These are phyloP conservation scores for Nezara viridula DNA, from an alignment of 2,888 invertebrate genomes.

Conservation along the genomic window DNA sequence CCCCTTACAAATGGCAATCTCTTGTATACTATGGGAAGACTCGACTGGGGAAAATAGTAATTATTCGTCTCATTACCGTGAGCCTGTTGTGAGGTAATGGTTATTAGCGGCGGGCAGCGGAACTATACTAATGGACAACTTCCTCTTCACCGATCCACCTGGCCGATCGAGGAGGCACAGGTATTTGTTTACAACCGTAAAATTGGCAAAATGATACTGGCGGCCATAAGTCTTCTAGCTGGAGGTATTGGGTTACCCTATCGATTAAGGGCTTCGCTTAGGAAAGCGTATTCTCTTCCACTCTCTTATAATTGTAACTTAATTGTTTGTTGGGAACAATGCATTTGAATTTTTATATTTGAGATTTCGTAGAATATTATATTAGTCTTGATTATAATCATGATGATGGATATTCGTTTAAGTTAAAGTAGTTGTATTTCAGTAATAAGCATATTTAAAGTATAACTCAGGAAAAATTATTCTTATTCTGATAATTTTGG, in stretches of 20 bases:
- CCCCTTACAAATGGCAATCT: slow-evolving; percentile 34
- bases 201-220: slow-evolving; percentile 25
- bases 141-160: slow-evolving; percentile 12
- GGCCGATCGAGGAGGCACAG: background rate
- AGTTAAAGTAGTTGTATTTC: too few species aligned
- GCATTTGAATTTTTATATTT: background rate
- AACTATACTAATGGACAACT: slow-evolving; percentile 34
- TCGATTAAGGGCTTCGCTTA: slow-evolving; percentile 27
- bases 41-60: background rate
- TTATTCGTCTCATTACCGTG: slow-evolving; percentile 37
- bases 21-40: slow-evolving; percentile 35
- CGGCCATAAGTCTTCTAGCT: slow-evolving; percentile 29
- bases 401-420: background rate
- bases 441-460: too few species aligned
- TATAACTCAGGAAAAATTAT: background rate
- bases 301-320: slow-evolving; percentile 8
- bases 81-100: background rate
- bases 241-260: background rate
- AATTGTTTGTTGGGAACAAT: background rate
- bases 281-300: background rate
- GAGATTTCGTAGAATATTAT: background rate
- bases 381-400: background rate
- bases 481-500: background rate
- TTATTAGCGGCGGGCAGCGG: slow-evolving; percentile 13
- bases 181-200: slow-evolving; percentile 38